Conservation (phyloP, 2,888 invertebrate species). For the Philereme transversata region DNA sequence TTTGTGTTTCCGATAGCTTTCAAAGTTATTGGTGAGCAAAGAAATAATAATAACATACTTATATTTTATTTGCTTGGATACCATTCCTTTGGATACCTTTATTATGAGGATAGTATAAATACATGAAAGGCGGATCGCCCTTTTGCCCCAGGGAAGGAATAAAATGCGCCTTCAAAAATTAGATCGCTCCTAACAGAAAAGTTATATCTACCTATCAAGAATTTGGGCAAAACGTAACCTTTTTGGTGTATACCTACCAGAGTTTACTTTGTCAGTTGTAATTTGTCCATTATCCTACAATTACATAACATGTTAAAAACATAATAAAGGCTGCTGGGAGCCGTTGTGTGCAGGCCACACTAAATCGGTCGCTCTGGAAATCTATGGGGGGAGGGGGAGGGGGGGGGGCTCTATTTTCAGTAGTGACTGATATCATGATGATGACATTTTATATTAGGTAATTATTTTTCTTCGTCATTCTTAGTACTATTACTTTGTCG, state of each 20-base stretch:
- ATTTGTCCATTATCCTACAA: no score
- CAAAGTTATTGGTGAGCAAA: background rate
- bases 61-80: background rate
- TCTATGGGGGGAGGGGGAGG: no score
- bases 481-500: no score
- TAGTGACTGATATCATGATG: no score
- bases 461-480: no score
- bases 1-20: background rate
- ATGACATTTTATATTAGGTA: no score
- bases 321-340: no score
- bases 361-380: no score
- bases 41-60: background rate
- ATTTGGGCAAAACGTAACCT: conserved; percentile 6
- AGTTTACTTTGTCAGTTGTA: no score
- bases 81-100: background rate
- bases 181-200: conserved; percentile 20
- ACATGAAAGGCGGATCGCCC: conserved; percentile 22
- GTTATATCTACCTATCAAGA: background rate
- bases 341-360: no score
- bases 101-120: conserved; percentile 3
- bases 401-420: no score
- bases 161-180: conserved; percentile 34
- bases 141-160: conserved; percentile 32
- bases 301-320: no score
- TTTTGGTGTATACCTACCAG: background rate